Conservation (phyloP, 2,888 invertebrate species). For the Griposia aprilina region DNA sequence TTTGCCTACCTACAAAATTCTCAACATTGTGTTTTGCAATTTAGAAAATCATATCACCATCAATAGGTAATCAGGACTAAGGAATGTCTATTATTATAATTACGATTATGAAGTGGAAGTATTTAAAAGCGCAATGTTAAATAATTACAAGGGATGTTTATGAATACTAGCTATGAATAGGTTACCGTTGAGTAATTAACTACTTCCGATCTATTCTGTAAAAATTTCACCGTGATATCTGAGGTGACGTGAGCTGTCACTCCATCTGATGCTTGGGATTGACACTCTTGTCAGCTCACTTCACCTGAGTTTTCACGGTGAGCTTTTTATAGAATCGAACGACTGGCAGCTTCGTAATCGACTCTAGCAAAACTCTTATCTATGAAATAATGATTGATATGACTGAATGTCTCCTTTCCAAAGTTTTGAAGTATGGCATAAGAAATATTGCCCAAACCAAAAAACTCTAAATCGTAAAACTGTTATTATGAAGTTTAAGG, state of each 20-base stretch:
- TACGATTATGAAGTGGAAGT: background rate
- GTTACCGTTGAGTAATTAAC: background rate
- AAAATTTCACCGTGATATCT: too few relatives aligned
- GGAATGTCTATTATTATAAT: background rate
- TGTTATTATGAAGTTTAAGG: slow-evolving; percentile 11
- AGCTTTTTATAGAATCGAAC: too few relatives aligned
- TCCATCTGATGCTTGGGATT: too few relatives aligned
- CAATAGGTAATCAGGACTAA: background rate
- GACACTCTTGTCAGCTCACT: too few relatives aligned
- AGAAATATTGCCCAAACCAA: slow-evolving; percentile 39
- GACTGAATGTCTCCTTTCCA: slow-evolving; percentile 20
- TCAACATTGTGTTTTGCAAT: background rate
- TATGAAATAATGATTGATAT: slow-evolving; percentile 48
- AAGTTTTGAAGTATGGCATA: slow-evolving; percentile 19
- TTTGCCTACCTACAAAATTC: background rate
- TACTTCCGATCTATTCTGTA: background rate
- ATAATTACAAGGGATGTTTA: background rate
- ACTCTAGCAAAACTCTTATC: background rate
- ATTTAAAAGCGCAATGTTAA: background rate
- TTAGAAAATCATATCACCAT: background rate
- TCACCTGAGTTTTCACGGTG: too few relatives aligned
- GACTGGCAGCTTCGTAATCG: background rate
- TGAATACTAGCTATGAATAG: background rate
- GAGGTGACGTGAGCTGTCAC: too few relatives aligned
- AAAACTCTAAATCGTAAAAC: slow-evolving; percentile 15